A percentile compares a stretch with the other conserved stretches of the same genome.
Evolutionary conservation across 2,113 vertebrate species (phyloP).

Genomic region (Bos indicus): DNA sequence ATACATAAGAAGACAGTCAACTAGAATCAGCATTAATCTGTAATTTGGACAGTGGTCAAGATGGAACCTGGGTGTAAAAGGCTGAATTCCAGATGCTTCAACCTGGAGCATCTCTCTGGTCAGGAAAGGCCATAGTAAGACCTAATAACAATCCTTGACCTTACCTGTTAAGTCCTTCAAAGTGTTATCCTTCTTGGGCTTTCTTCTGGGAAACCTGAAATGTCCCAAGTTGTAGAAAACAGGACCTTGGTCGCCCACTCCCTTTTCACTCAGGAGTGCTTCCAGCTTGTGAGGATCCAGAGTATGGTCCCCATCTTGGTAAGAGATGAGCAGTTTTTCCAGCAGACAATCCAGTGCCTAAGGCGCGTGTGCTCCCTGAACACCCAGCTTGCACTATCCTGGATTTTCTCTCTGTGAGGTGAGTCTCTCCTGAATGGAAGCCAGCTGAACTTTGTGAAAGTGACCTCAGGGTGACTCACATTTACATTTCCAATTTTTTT

Average conservation of each 20-base stretch:
- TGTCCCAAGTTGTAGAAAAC: not conserved
- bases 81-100: not conserved
- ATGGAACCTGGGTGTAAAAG: not conserved
- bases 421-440: not conserved
- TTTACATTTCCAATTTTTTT: constrained; percentile 30
- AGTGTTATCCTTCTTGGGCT: not conserved
- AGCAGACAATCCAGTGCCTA: no score
- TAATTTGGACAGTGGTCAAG: not conserved
- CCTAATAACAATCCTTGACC: not conserved
- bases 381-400: fast-evolving
- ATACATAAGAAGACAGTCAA: not conserved
- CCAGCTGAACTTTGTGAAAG: not conserved
- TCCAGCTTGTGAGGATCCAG: not conserved
- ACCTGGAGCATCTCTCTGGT: not conserved
- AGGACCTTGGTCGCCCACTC: not conserved
- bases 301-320: not conserved
- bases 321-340: not conserved
- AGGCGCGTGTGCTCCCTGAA: not conserved
- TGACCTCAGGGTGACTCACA: not conserved
- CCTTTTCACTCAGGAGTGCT: not conserved
- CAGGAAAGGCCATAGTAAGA: not conserved
- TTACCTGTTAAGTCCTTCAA: not conserved
- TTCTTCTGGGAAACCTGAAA: not conserved
- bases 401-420: not conserved
- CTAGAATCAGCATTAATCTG: not conserved